Evolutionary conservation across 2,113 vertebrate species (phyloP).

Genomic region (Dipodomys merriami): DNA sequence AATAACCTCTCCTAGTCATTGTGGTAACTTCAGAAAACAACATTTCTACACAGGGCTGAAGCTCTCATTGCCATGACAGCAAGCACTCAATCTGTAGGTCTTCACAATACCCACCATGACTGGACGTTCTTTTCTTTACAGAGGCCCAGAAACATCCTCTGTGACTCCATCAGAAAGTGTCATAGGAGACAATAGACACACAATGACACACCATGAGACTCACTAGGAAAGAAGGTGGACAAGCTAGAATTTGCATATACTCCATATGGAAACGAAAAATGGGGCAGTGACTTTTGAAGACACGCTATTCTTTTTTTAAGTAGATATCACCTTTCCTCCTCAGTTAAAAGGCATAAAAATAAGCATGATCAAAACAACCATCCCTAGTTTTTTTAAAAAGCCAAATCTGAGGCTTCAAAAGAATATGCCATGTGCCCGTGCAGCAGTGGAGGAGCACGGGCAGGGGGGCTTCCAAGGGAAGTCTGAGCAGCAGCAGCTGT

Average conservation of each 20-base stretch:
- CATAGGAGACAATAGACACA: background rate
- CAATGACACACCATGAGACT: background rate
- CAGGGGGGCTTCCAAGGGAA: background rate
- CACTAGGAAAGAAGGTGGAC: background rate
- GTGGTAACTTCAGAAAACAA: background rate
- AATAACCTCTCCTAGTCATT: background rate
- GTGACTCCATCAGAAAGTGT: background rate
- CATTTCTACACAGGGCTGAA: background rate
- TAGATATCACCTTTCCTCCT: background rate
- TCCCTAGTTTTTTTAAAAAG: background rate
- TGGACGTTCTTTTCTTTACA: background rate
- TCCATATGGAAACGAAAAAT: background rate
- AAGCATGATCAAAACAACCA: background rate
- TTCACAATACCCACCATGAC: background rate
- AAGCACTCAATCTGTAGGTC: background rate
- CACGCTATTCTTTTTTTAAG: background rate
- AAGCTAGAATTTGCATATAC: background rate
- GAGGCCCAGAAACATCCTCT: background rate
- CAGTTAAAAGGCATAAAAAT: slow-evolving; percentile 9
- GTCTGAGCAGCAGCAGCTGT: background rate
- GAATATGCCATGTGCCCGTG: fast-evolving
- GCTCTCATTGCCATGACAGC: background rate
- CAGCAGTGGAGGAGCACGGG: no score
- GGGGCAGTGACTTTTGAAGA: background rate
- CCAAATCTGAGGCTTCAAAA: background rate